A percentile compares a stretch with the other conserved stretches of the same genome.
phyloP scores from a whole-genome alignment of 2,113 vertebrate genomes.

The Phrynosoma platyrhinos region DNA sequence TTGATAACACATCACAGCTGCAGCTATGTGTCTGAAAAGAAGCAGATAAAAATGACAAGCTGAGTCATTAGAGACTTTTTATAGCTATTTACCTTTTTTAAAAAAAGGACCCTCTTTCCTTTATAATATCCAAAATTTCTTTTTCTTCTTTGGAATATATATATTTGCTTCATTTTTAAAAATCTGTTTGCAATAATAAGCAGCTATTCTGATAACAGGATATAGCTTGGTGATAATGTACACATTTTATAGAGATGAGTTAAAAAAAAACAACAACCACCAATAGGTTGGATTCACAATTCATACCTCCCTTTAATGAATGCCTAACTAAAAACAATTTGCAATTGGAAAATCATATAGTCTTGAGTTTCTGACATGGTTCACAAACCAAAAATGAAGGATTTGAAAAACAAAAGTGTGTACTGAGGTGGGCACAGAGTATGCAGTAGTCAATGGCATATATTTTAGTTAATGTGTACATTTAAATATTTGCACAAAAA shows the following conservation, averaged over 20 bases:
- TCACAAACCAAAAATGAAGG: too few relatives aligned
- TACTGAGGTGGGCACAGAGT: too few relatives aligned
- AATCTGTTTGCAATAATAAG: neutral
- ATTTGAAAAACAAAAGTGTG: too few relatives aligned
- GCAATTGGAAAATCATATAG: too few relatives aligned
- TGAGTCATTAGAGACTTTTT: conserved; percentile 57
- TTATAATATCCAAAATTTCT: conserved; percentile 53
- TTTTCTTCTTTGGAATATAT: conserved; percentile 28
- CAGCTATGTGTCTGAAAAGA: conserved; percentile 61
- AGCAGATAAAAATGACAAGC: conserved; percentile 59
- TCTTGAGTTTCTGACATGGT: too few relatives aligned
- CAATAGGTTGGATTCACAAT: too few relatives aligned
- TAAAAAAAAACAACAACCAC: too few relatives aligned
- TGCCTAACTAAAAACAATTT: too few relatives aligned
- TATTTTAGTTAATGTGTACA: neutral
- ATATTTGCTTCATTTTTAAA: neutral
- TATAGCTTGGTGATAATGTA: neutral
- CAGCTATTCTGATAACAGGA: neutral
- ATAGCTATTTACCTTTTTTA: conserved; percentile 15
- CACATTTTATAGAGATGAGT: neutral
- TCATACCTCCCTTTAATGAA: too few relatives aligned
- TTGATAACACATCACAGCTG: conserved; percentile 72
- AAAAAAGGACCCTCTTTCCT: neutral
- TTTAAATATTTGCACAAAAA: neutral
- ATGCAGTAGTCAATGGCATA: neutral